Base-by-base conservation (phyloP, 2,888 invertebrate genomes). In the Steinernema scapterisci region DNA sequence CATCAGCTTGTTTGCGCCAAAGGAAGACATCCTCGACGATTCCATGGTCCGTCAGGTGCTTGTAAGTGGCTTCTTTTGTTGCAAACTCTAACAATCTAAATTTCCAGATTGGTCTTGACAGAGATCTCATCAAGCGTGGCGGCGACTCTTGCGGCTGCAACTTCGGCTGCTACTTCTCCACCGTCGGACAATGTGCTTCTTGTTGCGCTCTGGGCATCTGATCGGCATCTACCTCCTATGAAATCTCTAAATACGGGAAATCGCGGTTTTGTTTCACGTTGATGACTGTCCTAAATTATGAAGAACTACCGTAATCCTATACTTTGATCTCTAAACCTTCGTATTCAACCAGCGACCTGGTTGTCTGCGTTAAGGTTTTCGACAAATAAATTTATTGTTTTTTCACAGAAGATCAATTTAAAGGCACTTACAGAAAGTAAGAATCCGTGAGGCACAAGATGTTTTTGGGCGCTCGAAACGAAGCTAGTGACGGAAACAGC, bases 141-240 rank as follows among this genome's bases (percentile, higher is more conserved):
- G 75, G 76, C 25, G 86, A 86, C 77, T 82, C 79, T 63, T 86
- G 86, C 73, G 86, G 86, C 19, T 86, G 86, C 77, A 85, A 86
- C 74, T 80, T 86, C 75, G 86, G 86, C 25, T 86, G 86, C 73
- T 86, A 84, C 80, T 86, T 84, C 78, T 79, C 79, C 27, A 83
- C 84, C 3, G 81, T 82, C 13, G 77, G 82, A 16, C 82, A 83
- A 71, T 86, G 86, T 75, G 83, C 85, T 73, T 82, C 83, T 45
- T 86, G 86, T 74, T 86, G 86, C 72, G 80, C 84, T 1, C 77
- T 86, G 43, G 86, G 85, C 51, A 78, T 86, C 21, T 82, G 70
- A 38, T 38, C 38, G 5, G 79, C 52, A 38, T 56, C 27, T 72
- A n/a, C 23, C 38, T 75, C 70, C 70, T 51, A 0, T 1, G 73